A percentile compares a stretch with the other conserved stretches of the same genome.
Evolutionary conservation across 2,797 vertebrate genomes (phyloP).

Genomic region (Malacoctenus gilli): DNA sequence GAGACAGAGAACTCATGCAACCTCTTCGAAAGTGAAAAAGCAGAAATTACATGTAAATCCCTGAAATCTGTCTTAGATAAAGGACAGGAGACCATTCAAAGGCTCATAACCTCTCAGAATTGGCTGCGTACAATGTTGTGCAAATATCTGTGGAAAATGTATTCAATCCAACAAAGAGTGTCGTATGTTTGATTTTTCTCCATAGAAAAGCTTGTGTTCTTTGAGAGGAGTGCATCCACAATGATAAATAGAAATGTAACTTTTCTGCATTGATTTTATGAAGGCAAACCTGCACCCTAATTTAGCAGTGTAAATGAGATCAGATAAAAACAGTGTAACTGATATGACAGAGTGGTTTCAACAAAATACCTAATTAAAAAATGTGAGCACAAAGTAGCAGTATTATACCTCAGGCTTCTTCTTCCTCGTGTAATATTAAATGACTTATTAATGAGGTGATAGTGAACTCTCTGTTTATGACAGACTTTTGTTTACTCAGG

Average conservation of each 20-base stretch:
- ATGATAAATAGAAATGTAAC: not conserved
- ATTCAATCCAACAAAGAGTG: not conserved
- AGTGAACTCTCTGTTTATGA: constrained; percentile 25
- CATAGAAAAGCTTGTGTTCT: too few relatives aligned
- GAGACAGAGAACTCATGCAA: not conserved
- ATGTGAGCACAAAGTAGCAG: constrained; percentile 7
- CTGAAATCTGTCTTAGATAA: not conserved
- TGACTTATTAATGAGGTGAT: constrained; percentile 25
- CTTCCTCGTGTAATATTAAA: constrained; percentile 22
- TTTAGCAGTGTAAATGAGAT: constrained; percentile 1
- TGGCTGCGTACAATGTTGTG: not conserved
- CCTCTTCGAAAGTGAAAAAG: not conserved
- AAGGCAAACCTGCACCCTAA: not conserved
- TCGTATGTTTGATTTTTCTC: too few relatives aligned
- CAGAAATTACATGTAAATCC: not conserved
- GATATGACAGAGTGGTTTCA: constrained; percentile 17
- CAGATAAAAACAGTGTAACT: constrained; percentile 10
- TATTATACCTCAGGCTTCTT: constrained; percentile 2
- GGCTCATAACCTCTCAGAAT: not conserved
- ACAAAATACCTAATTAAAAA: constrained; percentile 39
- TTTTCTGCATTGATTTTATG: not conserved
- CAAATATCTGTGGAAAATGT: not conserved
- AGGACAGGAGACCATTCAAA: not conserved
- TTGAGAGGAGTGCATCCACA: not conserved
- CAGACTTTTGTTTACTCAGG: constrained; percentile 45